Conservation (phyloP, 2,888 invertebrate species). For the Phortica okadai region DNA sequence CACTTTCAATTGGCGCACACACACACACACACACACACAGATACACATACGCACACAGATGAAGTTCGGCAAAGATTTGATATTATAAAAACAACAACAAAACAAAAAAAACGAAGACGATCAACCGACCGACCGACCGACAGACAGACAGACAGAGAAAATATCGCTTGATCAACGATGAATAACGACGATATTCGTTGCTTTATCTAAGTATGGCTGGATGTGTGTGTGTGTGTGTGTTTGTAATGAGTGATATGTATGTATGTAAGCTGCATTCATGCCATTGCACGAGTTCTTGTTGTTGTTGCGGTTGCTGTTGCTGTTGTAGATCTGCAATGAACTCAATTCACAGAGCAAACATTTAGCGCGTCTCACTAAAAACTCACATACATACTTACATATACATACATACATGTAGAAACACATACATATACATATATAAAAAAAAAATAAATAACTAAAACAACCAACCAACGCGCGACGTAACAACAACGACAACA, state of each 20-base stretch:
- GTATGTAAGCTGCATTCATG: not conserved
- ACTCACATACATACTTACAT: not conserved
- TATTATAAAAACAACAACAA: not conserved
- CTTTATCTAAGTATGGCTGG: not conserved
- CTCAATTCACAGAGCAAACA: constrained; percentile 12
- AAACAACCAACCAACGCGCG: not conserved
- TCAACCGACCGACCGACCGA: not conserved
- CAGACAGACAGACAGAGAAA: not conserved
- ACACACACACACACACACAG: constrained; percentile 3
- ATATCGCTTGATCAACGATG: not conserved
- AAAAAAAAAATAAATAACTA: not conserved
- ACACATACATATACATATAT: not conserved
- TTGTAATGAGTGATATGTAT: not conserved
- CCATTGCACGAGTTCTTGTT: constrained; percentile 15
- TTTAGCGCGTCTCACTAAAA: not conserved
- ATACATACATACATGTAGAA: not conserved
- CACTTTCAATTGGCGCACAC: constrained; percentile 57
- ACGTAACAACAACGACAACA: not conserved
- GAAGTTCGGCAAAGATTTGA: constrained; percentile 9
- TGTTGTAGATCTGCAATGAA: constrained; percentile 30
- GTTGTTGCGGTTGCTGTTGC: constrained; percentile 6
- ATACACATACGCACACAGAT: constrained; percentile 5
- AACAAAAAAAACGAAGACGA: not conserved
- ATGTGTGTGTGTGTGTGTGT: not conserved
- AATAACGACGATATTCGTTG: not conserved